These are phyloP conservation scores for Metallyticus violacea DNA, from an alignment of 2,888 invertebrate genomes.

Conservation along the genomic window DNA sequence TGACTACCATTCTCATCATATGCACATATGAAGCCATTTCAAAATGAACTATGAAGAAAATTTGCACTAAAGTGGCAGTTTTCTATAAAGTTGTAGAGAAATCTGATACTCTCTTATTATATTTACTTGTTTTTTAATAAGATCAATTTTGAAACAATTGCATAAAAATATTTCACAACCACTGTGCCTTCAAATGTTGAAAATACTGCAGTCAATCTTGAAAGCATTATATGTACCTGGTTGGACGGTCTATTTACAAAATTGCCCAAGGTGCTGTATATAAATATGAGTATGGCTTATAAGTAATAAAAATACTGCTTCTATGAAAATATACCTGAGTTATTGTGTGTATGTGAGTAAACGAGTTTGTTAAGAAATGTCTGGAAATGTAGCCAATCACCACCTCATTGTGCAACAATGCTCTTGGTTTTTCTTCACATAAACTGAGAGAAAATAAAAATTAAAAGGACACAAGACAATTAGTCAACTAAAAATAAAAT, in stretches of 20 bases:
- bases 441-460: not conserved
- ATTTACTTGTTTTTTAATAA: no score
- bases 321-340: constrained; percentile 31
- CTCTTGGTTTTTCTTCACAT: not conserved
- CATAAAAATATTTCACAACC: not conserved
- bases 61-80: no score
- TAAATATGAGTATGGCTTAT: not conserved
- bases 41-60: no score
- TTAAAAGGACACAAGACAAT: not conserved
- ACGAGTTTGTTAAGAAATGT: not conserved
- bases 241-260: constrained; percentile 21
- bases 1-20: no score
- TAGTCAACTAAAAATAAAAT: constrained; percentile 3
- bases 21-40: no score
- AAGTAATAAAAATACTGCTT: constrained; percentile 26
- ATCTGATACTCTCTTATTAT: no score
- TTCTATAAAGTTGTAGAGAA: no score
- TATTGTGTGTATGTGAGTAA: constrained; percentile 14
- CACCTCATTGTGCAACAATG: constrained; percentile 20
- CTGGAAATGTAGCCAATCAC: not conserved
- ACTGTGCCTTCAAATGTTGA: not conserved
- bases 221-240: not conserved
- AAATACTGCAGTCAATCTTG: not conserved
- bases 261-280: not conserved
- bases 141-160: no score